Conservation (phyloP, 2,113 vertebrate genomes). For the Syngnathus typhle region DNA sequence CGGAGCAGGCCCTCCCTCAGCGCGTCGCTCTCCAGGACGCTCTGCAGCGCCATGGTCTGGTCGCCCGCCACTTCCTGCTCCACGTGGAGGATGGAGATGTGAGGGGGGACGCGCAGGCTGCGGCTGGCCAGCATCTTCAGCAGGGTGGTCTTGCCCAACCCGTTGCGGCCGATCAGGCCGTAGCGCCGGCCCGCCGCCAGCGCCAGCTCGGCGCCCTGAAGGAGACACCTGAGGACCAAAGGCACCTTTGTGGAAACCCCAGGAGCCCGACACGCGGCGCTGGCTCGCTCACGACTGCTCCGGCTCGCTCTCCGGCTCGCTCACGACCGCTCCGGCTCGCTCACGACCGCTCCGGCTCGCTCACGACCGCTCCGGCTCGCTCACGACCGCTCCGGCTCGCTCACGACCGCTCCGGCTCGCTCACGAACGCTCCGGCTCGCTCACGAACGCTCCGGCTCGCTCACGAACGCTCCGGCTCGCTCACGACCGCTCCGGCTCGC, state of each 20-base stretch:
- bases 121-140: constrained; percentile 93
- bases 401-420: too few species aligned
- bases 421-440: neutral
- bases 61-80: constrained; percentile 97
- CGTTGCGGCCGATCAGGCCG: constrained; percentile 90
- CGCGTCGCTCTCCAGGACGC: constrained; percentile 88
- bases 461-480: too few species aligned
- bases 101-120: constrained; percentile 83
- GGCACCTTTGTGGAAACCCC: too few species aligned
- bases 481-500: neutral
- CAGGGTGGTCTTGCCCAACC: constrained; percentile 91
- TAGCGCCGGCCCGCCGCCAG: constrained; percentile 85
- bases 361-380: too few species aligned
- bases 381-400: too few species aligned
- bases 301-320: too few species aligned
- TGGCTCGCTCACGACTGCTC: too few species aligned
- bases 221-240: constrained; percentile 74
- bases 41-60: constrained; percentile 83
- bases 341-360: too few species aligned
- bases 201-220: constrained; percentile 87
- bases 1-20: constrained; percentile 78
- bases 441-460: neutral
- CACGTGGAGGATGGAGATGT: constrained; percentile 94
- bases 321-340: neutral
- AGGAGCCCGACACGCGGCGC: too few species aligned